Evolutionary conservation across 2,797 vertebrate species (phyloP).

Genomic region (Chelonia mydas): DNA sequence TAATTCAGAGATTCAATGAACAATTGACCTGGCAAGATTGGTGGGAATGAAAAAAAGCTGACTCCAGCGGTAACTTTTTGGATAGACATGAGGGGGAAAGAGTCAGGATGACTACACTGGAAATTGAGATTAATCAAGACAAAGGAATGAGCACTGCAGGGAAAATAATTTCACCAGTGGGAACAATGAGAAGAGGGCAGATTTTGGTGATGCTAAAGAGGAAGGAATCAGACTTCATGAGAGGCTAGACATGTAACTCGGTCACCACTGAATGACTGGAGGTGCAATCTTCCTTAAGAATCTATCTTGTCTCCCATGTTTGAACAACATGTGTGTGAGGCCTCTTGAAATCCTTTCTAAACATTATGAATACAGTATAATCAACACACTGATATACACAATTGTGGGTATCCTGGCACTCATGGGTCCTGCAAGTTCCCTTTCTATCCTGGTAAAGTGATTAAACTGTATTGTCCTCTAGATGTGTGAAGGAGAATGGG

Average conservation of each 20-base stretch:
- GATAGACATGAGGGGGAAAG: not conserved
- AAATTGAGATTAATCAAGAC: not conserved
- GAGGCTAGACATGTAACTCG: not conserved
- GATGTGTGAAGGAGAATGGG: too few relatives aligned
- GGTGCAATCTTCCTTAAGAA: not conserved
- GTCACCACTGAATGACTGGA: not conserved
- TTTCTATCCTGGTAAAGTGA: not conserved
- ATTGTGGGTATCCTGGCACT: not conserved
- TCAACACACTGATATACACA: not conserved
- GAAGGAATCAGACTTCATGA: not conserved
- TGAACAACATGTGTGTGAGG: not conserved
- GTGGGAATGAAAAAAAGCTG: not conserved
- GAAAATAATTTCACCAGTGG: not conserved
- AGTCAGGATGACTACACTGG: not conserved
- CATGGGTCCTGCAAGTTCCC: not conserved
- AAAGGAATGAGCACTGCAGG: not conserved
- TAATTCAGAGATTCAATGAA: not conserved
- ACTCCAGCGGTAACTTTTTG: not conserved
- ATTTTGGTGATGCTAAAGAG: not conserved
- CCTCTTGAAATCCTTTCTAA: not conserved
- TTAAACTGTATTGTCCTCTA: not conserved
- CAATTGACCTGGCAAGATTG: rapidly evolving
- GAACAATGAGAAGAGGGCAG: rapidly evolving
- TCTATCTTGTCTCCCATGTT: not conserved
- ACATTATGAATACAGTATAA: not conserved